Conservation (phyloP, 2,797 vertebrate genomes). For the Paedocypris micromegethes region DNA sequence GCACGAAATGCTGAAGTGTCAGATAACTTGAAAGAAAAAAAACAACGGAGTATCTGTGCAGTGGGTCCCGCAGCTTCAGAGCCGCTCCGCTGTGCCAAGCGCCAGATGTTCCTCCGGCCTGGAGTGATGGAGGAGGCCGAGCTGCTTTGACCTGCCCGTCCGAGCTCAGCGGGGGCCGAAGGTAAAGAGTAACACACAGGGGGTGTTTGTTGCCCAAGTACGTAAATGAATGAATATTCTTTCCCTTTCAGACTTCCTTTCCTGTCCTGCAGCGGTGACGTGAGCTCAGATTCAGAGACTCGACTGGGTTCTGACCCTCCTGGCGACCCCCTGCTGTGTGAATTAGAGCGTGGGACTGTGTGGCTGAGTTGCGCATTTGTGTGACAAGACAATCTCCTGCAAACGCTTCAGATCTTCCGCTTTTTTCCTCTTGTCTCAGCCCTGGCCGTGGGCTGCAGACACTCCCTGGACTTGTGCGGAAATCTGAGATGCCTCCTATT, state of each 20-base stretch:
- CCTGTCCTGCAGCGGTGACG: constrained; percentile 28
- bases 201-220: constrained; percentile 39
- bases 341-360: constrained; percentile 42
- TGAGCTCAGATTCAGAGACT: constrained; percentile 29
- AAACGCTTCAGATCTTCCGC: constrained; percentile 13
- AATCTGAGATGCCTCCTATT: constrained; percentile 32
- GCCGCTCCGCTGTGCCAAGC: constrained; percentile 29
- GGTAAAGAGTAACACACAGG: constrained; percentile 26
- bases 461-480: constrained; percentile 30
- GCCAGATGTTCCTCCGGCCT: constrained; percentile 49
- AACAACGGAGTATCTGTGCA: not conserved
- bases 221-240: constrained; percentile 43
- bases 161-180: constrained; percentile 41
- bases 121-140: constrained; percentile 22
- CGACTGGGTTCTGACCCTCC: constrained; percentile 37
- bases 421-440: constrained; percentile 15
- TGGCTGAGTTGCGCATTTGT: constrained; percentile 34
- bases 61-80: constrained; percentile 13
- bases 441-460: constrained; percentile 17
- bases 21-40: not conserved
- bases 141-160: constrained; percentile 25
- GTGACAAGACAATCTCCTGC: constrained; percentile 20
- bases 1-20: not conserved
- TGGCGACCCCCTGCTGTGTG: constrained; percentile 46
- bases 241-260: constrained; percentile 32